Percentiles rank a stretch among this genome's conserved stretches.
Conservation (phyloP, 2,797 vertebrate species). For the Catamblyrhynchus diadema region DNA sequence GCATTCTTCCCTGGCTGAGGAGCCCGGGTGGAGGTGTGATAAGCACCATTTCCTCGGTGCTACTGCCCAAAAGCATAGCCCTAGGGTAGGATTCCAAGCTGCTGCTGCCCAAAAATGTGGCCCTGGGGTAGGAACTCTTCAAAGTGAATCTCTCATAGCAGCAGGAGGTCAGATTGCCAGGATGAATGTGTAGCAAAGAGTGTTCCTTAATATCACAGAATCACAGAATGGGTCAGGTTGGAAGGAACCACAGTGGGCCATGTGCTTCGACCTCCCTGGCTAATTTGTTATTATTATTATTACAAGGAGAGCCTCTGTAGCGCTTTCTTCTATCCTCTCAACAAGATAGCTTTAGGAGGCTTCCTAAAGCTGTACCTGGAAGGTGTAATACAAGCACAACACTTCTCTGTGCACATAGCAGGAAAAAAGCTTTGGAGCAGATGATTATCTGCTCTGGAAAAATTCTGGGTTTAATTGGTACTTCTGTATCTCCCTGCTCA, state of each 20-base stretch:
- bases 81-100: neutral
- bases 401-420: neutral
- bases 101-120: neutral
- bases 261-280: neutral
- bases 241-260: neutral
- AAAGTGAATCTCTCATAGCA: neutral
- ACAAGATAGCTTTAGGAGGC: neutral
- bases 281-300: neutral
- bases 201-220: neutral
- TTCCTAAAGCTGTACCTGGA: neutral
- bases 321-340: neutral
- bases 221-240: neutral
- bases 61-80: neutral
- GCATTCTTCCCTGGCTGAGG: conserved; percentile 27
- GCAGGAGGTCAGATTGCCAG: neutral
- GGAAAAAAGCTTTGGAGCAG: neutral
- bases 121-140: neutral
- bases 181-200: neutral
- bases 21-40: conserved; percentile 13
- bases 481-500: neutral
- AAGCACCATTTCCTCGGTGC: neutral
- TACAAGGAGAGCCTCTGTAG: neutral
- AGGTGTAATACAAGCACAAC: neutral
- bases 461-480: neutral
- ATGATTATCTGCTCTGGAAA: neutral